phyloP scores from a whole-genome alignment of 2,888 invertebrate species.

The Parapristionchus giblindavisi region DNA sequence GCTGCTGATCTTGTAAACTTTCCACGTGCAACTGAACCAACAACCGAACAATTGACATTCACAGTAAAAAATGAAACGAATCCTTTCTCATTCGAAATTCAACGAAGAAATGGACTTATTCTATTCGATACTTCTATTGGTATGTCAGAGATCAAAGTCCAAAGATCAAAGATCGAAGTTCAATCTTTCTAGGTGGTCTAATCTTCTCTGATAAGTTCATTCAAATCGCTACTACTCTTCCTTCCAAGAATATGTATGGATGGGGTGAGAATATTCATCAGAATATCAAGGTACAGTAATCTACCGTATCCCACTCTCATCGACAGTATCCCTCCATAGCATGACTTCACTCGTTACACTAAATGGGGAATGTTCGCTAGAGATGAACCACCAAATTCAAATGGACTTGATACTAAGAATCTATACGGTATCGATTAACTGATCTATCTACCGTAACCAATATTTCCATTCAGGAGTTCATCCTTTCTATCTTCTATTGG shows the following conservation, averaged over 20 bases:
- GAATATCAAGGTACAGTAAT: conserved; percentile 52
- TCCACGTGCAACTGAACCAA: conserved; percentile 41
- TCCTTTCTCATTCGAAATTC: conserved; percentile 58
- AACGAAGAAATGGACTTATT: conserved; percentile 47
- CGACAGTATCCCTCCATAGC: conserved; percentile 42
- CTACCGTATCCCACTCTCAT: neutral
- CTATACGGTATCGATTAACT: conserved; percentile 54
- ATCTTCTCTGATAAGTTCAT: conserved; percentile 66
- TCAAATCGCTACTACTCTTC: conserved; percentile 64
- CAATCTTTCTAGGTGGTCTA: conserved; percentile 52
- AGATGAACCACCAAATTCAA: conserved; percentile 61
- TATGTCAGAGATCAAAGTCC: conserved; percentile 27
- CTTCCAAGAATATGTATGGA: conserved; percentile 65
- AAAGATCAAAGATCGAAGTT: neutral
- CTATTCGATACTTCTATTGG: conserved; percentile 65
- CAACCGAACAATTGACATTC: conserved; percentile 42
- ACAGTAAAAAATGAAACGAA: conserved; percentile 20
- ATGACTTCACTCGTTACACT: conserved; percentile 61
- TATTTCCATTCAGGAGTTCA: conserved; percentile 55
- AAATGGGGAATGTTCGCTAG: conserved; percentile 66
- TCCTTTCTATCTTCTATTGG: conserved; percentile 63
- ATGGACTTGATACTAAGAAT: conserved; percentile 53
- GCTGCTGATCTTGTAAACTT: conserved; percentile 54
- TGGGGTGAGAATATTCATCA: conserved; percentile 68
- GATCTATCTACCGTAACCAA: conserved; percentile 12